These are phyloP conservation scores for Phaedon cochleariae DNA, from an alignment of 2,888 invertebrate species.

Conservation along the genomic window DNA sequence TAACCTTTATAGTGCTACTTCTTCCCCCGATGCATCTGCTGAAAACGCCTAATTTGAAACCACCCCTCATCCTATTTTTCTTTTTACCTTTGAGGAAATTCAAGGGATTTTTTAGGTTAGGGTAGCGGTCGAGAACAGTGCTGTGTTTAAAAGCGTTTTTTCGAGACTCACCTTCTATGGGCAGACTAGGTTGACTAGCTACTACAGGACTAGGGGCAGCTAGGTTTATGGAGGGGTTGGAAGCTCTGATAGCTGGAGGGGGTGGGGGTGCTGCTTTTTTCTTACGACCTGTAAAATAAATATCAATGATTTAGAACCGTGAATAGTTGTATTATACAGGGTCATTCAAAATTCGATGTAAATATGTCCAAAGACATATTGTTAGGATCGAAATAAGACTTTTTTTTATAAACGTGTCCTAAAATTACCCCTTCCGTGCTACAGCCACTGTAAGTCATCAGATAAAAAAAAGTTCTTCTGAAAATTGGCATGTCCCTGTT, in stretches of 20 bases:
- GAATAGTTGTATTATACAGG: too few species aligned
- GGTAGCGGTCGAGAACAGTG: slow-evolving; percentile 10
- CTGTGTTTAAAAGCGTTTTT: slow-evolving; percentile 20
- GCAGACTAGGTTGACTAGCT: slow-evolving; percentile 57
- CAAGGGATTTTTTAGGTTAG: not conserved
- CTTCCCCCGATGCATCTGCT: slow-evolving; percentile 19
- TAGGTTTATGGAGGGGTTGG: slow-evolving; percentile 53
- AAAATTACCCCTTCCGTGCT: too few species aligned
- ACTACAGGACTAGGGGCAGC: slow-evolving; percentile 60
- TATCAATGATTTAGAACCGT: not conserved
- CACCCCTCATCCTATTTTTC: not conserved
- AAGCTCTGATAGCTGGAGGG: slow-evolving; percentile 53
- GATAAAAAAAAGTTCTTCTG: too few species aligned
- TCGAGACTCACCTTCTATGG: slow-evolving; percentile 40
- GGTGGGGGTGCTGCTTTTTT: slow-evolving; percentile 68
- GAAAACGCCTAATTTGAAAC: slow-evolving; percentile 23
- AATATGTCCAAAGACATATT: too few species aligned
- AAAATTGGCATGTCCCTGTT: too few species aligned
- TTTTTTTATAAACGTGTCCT: too few species aligned
- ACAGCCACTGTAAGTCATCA: too few species aligned
- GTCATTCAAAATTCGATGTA: too few species aligned
- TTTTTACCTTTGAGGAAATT: not conserved
- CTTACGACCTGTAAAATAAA: slow-evolving; percentile 64
- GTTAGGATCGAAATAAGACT: too few species aligned
- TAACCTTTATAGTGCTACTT: not conserved